Evolutionary conservation across 1,140 invertebrate species (phyloP).

Genomic region (Drosophila albomicans): DNA sequence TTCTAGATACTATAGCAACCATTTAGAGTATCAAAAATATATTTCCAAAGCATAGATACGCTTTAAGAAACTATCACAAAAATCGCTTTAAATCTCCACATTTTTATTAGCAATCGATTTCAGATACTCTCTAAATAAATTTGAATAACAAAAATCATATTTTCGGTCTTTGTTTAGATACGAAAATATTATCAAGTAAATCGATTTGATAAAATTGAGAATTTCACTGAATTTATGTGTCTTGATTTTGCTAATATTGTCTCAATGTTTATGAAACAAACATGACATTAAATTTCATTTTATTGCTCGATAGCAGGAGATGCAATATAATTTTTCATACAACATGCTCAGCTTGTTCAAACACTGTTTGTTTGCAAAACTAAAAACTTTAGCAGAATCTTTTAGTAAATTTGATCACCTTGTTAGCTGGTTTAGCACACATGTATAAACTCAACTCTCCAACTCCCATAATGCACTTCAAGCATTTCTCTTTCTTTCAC

Average conservation of each 20-base stretch:
- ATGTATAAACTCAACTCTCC: slow-evolving; percentile 12
- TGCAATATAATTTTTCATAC: not conserved
- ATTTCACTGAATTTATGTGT: no score
- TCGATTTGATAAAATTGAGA: no score
- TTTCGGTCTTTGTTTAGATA: no score
- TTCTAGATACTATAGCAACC: not conserved
- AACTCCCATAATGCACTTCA: slow-evolving; percentile 1
- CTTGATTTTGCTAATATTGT: not conserved
- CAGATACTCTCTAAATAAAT: no score
- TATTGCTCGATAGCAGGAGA: no score
- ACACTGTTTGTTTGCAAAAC: not conserved
- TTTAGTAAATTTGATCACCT: not conserved
- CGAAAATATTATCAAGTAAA: no score
- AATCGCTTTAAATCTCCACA: no score
- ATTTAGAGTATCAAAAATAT: no score
- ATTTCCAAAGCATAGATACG: no score
- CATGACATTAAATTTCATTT: not conserved
- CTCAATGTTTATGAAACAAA: not conserved
- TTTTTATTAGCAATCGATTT: no score
- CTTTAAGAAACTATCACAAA: no score
- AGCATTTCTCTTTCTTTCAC: slow-evolving; percentile 14
- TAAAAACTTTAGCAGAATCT: not conserved
- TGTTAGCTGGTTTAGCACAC: not conserved
- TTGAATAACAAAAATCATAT: no score
- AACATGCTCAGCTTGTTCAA: not conserved